Percentiles rank a stretch among this genome's conserved stretches.
Conservation (phyloP, 2,797 vertebrate genomes). For the Glyptemys insculpta region DNA sequence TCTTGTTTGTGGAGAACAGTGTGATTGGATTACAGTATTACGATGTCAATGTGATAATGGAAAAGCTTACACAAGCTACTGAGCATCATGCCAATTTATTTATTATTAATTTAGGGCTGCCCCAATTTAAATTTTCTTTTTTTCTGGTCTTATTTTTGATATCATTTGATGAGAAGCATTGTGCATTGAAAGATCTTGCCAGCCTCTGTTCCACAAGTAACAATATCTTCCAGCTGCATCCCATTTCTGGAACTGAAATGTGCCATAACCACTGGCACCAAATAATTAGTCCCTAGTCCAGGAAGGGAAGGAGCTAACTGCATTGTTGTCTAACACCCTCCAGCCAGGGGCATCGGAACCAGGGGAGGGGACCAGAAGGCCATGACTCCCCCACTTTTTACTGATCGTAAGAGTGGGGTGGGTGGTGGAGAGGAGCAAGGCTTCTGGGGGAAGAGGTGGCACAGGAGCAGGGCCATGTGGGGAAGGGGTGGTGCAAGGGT, state of each 20-base stretch:
- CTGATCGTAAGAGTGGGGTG: too few relatives aligned
- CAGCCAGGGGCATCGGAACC: background rate
- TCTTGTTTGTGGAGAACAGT: background rate
- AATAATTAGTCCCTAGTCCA: constrained; percentile 43
- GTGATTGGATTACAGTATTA: background rate
- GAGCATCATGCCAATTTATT: background rate
- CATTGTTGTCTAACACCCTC: background rate
- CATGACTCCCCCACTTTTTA: too few relatives aligned
- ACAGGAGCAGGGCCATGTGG: too few relatives aligned
- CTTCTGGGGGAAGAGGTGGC: too few relatives aligned
- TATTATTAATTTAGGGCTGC: background rate
- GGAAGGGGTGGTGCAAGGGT: too few relatives aligned
- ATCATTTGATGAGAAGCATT: background rate
- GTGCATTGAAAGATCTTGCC: constrained; percentile 15
- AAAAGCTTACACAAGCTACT: background rate
- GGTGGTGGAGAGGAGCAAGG: too few relatives aligned
- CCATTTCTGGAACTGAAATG: constrained; percentile 64
- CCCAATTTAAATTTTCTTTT: background rate
- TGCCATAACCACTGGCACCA: constrained; percentile 61
- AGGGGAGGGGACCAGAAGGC: too few relatives aligned
- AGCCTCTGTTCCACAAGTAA: constrained; percentile 44
- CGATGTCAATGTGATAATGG: background rate
- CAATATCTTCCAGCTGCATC: constrained; percentile 39
- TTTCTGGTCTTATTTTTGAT: background rate
- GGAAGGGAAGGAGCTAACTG: constrained; percentile 9